phyloP scores from a whole-genome alignment of 2,888 invertebrate species.

The Nasonia oneida region DNA sequence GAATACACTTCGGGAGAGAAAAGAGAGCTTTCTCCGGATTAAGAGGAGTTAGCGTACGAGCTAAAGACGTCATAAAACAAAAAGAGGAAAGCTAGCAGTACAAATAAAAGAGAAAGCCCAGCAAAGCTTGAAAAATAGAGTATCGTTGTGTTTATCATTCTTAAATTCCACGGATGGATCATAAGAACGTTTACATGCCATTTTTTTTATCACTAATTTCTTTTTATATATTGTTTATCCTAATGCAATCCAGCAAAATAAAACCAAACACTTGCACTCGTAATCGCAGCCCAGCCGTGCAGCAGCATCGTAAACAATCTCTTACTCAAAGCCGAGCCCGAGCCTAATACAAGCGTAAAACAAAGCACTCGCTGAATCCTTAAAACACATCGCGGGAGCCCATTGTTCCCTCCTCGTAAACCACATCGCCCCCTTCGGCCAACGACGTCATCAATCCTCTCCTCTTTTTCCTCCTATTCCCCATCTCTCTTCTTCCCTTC shows the following conservation, averaged over 20 bases:
- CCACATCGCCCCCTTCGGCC: not conserved
- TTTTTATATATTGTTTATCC: too few species aligned
- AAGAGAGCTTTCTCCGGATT: not conserved
- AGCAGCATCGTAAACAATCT: too few species aligned
- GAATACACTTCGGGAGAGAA: not conserved
- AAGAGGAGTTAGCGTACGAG: not conserved
- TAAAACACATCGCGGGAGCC: not conserved
- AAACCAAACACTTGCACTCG: too few species aligned
- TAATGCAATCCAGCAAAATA: too few species aligned
- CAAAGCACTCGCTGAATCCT: not conserved
- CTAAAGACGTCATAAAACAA: conserved; percentile 1
- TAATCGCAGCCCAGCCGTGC: too few species aligned
- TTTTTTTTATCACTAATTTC: too few species aligned
- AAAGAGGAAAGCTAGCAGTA: not conserved
- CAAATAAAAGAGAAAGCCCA: not conserved
- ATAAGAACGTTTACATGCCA: too few species aligned
- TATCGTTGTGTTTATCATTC: too few species aligned
- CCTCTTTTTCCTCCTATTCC: not conserved
- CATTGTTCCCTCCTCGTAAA: not conserved
- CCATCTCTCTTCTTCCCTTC: not conserved
- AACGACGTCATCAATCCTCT: not conserved
- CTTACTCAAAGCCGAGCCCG: too few species aligned
- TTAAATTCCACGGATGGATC: too few species aligned
- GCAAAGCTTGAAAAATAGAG: not conserved
- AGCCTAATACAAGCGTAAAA: too few species aligned